phyloP scores from a whole-genome alignment of 2,113 vertebrate genomes.

The Psittacara wagleri region DNA sequence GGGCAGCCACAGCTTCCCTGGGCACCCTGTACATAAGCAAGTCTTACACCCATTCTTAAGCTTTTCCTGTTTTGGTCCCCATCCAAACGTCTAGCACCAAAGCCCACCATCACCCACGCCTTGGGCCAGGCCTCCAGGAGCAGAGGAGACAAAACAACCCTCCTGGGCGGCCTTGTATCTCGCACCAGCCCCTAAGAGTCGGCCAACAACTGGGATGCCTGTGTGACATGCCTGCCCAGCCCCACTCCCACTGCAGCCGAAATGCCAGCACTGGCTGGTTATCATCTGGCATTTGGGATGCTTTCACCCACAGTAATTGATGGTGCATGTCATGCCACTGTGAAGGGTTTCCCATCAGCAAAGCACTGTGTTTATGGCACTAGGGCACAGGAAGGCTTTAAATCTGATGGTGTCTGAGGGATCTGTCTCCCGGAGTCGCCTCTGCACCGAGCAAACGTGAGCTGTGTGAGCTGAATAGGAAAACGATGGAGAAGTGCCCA shows the following conservation, averaged over 20 bases:
- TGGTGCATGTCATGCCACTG: not conserved
- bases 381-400: not conserved
- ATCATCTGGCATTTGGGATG: not conserved
- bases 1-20: not conserved
- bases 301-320: not conserved
- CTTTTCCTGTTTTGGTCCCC: not conserved
- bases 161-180: not conserved
- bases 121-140: not conserved
- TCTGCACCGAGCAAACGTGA: not conserved
- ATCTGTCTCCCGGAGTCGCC: not conserved
- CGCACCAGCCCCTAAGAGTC: not conserved
- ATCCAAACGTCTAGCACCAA: not conserved
- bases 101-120: not conserved
- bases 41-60: not conserved
- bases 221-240: fast-evolving
- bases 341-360: not conserved
- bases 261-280: fast-evolving
- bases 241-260: fast-evolving
- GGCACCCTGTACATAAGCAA: not conserved
- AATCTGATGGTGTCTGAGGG: not conserved
- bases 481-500: not conserved
- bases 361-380: not conserved
- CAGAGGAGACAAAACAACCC: not conserved
- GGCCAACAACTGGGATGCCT: fast-evolving
- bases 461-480: not conserved